Conservation (phyloP, 2,113 vertebrate genomes). For the Neoarius graeffei region DNA sequence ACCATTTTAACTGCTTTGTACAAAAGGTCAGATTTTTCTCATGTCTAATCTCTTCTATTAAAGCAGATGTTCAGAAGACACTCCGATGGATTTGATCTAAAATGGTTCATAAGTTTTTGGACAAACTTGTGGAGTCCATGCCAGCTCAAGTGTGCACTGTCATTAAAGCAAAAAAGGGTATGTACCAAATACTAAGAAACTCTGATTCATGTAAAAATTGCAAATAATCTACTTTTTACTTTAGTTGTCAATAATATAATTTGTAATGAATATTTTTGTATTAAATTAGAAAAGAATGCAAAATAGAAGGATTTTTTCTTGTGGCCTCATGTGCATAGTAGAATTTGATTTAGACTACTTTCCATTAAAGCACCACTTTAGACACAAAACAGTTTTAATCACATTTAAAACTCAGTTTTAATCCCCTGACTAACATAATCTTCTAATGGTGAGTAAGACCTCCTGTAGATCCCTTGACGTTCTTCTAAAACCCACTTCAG, state of each 20-base stretch:
- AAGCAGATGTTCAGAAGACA: no score
- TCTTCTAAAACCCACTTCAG: constrained; percentile 28
- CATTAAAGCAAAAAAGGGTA: neutral
- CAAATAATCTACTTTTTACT: neutral
- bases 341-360: neutral
- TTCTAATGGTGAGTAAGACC: constrained; percentile 14
- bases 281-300: neutral
- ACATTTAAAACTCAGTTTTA: neutral
- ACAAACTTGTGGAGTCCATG: no score
- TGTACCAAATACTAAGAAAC: neutral
- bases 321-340: neutral
- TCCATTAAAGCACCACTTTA: neutral
- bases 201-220: neutral
- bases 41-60: no score
- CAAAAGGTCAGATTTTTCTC: no score
- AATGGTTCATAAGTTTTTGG: no score
- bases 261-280: neutral
- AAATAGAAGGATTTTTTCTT: neutral
- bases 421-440: constrained; percentile 27
- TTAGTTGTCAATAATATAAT: neutral
- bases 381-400: neutral
- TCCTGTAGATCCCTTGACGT: neutral
- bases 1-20: no score
- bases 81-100: no score
- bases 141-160: neutral